Conservation (phyloP, 2,888 invertebrate genomes). For the Cryptocephalus moraei region DNA sequence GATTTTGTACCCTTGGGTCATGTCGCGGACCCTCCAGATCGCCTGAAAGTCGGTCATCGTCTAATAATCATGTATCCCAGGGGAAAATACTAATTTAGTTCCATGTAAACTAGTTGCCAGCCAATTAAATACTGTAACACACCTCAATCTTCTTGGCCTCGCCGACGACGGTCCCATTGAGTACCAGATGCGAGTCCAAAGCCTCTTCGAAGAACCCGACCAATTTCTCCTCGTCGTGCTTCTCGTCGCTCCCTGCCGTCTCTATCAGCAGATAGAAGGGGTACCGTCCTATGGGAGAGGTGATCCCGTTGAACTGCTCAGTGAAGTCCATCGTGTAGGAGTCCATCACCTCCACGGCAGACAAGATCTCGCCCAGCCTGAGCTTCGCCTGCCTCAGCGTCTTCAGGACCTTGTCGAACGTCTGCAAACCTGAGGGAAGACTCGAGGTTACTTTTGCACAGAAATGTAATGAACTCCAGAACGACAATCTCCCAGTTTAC, state of each 20-base stretch:
- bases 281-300: slow-evolving; percentile 52
- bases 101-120: no score
- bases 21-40: slow-evolving; percentile 80
- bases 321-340: slow-evolving; percentile 55
- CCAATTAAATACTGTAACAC: neutral
- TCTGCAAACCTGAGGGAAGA: slow-evolving; percentile 50
- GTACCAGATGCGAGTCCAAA: slow-evolving; percentile 57
- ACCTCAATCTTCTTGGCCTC: slow-evolving; percentile 71
- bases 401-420: slow-evolving; percentile 66
- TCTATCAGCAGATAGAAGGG: slow-evolving; percentile 80
- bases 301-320: slow-evolving; percentile 47
- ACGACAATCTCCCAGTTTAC: no score
- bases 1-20: slow-evolving; percentile 59
- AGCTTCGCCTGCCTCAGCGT: slow-evolving; percentile 64
- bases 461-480: no score
- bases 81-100: no score
- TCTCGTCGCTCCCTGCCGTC: slow-evolving; percentile 71
- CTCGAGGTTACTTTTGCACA: no score
- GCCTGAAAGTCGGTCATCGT: slow-evolving; percentile 35
- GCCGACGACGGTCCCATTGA: slow-evolving; percentile 73
- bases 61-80: no score
- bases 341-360: slow-evolving; percentile 93
- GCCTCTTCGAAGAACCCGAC: slow-evolving; percentile 61
- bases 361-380: slow-evolving; percentile 77
- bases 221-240: slow-evolving; percentile 81